Evolutionary conservation across 2,797 vertebrate genomes (phyloP).

Genomic region (Thaleichthys pacificus): DNA sequence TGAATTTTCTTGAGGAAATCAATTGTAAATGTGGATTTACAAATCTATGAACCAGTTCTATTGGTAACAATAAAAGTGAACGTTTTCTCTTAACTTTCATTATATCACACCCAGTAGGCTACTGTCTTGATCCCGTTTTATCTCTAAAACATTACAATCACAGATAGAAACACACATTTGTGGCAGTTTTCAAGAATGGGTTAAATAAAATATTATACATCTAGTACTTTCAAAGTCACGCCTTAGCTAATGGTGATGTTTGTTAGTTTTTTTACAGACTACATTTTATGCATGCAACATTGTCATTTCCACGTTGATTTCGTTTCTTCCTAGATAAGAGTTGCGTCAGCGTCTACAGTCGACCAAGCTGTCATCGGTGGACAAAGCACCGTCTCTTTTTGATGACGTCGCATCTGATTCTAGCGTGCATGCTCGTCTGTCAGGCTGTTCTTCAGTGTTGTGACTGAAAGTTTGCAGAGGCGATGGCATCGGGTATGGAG

Average conservation of each 20-base stretch:
- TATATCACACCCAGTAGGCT: no score
- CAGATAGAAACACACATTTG: no score
- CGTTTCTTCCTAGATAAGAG: no score
- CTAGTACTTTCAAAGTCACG: no score
- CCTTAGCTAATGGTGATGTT: no score
- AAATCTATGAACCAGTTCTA: neutral
- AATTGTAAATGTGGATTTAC: neutral
- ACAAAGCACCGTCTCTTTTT: neutral
- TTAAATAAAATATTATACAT: no score
- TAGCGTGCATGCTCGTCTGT: no score
- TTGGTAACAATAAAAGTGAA: neutral
- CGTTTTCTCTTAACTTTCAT: neutral
- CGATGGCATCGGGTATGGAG: constrained; percentile 7
- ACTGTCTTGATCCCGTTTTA: neutral
- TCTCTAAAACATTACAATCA: neutral
- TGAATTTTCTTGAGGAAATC: neutral
- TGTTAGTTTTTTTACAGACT: no score
- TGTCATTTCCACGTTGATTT: no score
- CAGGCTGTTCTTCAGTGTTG: neutral
- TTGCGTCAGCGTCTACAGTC: no score
- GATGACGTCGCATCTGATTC: neutral
- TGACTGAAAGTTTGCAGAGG: neutral
- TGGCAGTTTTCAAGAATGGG: no score
- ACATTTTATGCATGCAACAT: no score
- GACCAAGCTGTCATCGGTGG: neutral